These are phyloP conservation scores for Metaphire vulgaris DNA, from an alignment of 1,140 invertebrate species.

Conservation along the genomic window DNA sequence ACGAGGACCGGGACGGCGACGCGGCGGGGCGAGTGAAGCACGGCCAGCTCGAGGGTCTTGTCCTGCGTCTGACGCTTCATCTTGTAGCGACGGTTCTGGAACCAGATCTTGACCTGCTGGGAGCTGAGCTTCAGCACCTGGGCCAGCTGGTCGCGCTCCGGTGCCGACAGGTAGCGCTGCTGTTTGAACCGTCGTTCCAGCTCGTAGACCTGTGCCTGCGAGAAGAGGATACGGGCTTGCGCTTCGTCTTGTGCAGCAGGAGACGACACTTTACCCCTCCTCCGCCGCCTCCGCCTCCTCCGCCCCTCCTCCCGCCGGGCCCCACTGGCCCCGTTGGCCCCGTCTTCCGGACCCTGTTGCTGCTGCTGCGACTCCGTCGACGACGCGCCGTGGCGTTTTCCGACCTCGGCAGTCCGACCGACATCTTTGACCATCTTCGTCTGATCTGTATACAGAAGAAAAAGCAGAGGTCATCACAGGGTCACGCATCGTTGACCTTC, in stretches of 20 bases:
- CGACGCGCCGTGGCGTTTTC: not conserved
- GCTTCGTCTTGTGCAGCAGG: conserved; percentile 43
- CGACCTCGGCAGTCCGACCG: too few relatives aligned
- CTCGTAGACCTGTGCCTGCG: conserved; percentile 58
- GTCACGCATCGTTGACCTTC: too few relatives aligned
- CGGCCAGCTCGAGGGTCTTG: conserved; percentile 59
- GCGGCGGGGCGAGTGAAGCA: conserved; percentile 66
- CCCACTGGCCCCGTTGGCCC: too few relatives aligned
- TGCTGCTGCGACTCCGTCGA: not conserved
- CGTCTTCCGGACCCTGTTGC: too few relatives aligned
- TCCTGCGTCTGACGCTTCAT: conserved; percentile 62
- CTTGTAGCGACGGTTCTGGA: conserved; percentile 80
- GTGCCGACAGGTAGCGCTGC: conserved; percentile 87
- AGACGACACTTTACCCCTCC: conserved; percentile 36
- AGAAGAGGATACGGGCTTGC: conserved; percentile 50
- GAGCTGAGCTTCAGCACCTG: conserved; percentile 47
- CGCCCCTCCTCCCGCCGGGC: too few relatives aligned
- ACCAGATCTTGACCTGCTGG: conserved; percentile 53
- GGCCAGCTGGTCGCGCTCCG: conserved; percentile 89
- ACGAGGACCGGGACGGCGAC: conserved; percentile 88
- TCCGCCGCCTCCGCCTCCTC: too few relatives aligned
- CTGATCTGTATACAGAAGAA: too few relatives aligned
- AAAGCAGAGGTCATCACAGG: too few relatives aligned
- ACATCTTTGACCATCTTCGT: too few relatives aligned
- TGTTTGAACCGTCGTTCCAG: conserved; percentile 87